phyloP scores from a whole-genome alignment of 2,797 vertebrate species.

The Amphiprion clarkii region DNA sequence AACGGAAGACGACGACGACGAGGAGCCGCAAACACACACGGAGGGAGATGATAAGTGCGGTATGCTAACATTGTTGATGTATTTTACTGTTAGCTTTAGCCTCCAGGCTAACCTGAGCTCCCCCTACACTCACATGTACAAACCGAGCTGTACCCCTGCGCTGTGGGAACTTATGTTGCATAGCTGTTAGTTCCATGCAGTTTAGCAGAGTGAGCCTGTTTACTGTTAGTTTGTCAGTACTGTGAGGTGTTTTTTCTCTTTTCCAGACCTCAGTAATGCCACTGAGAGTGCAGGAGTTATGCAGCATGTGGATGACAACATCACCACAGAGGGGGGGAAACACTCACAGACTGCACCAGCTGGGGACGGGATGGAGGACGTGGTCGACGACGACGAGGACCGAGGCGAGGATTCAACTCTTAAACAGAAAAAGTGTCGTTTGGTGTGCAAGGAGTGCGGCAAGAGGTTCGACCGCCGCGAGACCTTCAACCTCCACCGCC shows the following conservation, averaged over 20 bases:
- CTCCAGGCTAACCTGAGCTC: slow-evolving; percentile 48
- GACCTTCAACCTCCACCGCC: slow-evolving; percentile 87
- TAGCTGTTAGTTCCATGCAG: background rate
- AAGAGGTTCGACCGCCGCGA: slow-evolving; percentile 83
- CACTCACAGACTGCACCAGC: background rate
- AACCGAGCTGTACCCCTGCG: background rate
- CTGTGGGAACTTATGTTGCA: background rate
- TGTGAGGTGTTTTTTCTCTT: slow-evolving; percentile 18
- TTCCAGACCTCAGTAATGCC: slow-evolving; percentile 52
- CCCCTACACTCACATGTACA: background rate
- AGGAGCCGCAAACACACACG: slow-evolving; percentile 16
- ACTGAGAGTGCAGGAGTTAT: slow-evolving; percentile 28
- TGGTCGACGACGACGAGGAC: slow-evolving; percentile 22
- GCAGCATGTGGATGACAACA: slow-evolving; percentile 22
- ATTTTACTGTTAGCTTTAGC: slow-evolving; percentile 68
- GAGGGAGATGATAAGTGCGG: slow-evolving; percentile 62
- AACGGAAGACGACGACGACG: slow-evolving; percentile 59
- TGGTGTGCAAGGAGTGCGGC: slow-evolving; percentile 86
- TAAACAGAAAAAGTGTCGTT: slow-evolving; percentile 70
- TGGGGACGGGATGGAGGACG: slow-evolving; percentile 25
- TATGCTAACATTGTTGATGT: slow-evolving; percentile 69
- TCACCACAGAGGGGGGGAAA: slow-evolving; percentile 8
- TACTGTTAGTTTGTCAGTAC: slow-evolving; percentile 25
- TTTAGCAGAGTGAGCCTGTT: background rate
- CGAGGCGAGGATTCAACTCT: slow-evolving; percentile 17